Evolutionary conservation across 2,888 invertebrate species (phyloP).

Genomic region (Atethmia centrago): DNA sequence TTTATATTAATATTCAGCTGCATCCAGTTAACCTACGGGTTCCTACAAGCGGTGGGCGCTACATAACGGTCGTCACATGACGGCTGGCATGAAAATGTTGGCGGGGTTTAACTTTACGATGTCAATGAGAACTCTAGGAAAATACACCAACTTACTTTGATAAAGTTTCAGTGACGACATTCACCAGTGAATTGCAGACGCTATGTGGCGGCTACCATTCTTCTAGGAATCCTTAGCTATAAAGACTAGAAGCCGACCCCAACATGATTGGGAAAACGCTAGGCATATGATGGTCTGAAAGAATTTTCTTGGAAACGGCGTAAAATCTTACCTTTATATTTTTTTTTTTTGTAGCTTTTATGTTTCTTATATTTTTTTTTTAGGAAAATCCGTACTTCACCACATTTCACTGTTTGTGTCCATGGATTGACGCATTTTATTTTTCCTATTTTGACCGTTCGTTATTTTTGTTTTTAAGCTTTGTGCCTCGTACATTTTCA

Average conservation of each 20-base stretch:
- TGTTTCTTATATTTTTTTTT: conserved; percentile 2
- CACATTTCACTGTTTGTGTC: conserved; percentile 35
- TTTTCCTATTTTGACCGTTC: conserved; percentile 36
- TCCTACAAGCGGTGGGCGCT: too few species aligned
- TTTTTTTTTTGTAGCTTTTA: conserved; percentile 10
- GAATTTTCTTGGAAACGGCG: neutral
- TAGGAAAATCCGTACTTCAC: conserved; percentile 10
- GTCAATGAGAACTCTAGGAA: too few species aligned
- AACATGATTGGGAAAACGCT: neutral
- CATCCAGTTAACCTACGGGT: too few species aligned
- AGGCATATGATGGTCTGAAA: neutral
- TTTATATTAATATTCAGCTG: too few species aligned
- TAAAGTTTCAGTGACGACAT: too few species aligned
- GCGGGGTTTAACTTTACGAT: too few species aligned
- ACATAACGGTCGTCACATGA: too few species aligned
- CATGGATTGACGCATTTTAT: conserved; percentile 35
- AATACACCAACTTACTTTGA: too few species aligned
- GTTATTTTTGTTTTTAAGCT: neutral
- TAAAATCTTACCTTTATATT: conserved; percentile 14
- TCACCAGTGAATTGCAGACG: too few species aligned
- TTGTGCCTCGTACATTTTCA: conserved; percentile 21
- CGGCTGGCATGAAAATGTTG: too few species aligned
- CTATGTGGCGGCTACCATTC: too few species aligned
- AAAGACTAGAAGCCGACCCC: neutral
- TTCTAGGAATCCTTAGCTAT: neutral